Evolutionary conservation across 2,888 invertebrate genomes (phyloP).

Genomic region (Amblyjoppa proteus): DNA sequence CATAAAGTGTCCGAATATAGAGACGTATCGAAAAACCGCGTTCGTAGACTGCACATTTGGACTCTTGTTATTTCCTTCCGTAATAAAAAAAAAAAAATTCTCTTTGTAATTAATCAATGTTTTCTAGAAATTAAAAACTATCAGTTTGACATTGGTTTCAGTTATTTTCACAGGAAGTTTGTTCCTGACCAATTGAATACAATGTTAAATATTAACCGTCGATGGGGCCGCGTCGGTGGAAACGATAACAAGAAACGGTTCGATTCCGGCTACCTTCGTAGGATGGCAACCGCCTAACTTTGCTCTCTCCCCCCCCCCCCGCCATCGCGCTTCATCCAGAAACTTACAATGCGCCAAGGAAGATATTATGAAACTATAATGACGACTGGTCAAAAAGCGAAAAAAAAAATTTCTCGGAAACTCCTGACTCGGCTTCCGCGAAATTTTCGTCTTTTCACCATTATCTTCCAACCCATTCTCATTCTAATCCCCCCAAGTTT

Average conservation of each 20-base stretch:
- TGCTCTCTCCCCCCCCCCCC: not conserved
- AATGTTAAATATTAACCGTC: constrained; percentile 2
- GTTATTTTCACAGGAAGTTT: too few relatives aligned
- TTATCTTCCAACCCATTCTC: constrained; percentile 22
- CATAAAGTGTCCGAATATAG: too few relatives aligned
- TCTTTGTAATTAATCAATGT: not conserved
- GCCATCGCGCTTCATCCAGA: not conserved
- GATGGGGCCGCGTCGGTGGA: constrained; percentile 26
- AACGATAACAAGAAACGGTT: constrained; percentile 52
- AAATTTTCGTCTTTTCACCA: constrained; percentile 20
- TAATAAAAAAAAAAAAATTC: not conserved
- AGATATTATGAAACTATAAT: constrained; percentile 35
- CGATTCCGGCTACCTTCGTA: constrained; percentile 20
- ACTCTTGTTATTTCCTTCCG: too few relatives aligned
- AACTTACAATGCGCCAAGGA: constrained; percentile 30
- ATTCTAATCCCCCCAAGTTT: constrained; percentile 32
- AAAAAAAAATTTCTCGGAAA: constrained; percentile 18
- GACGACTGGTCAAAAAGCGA: constrained; percentile 20
- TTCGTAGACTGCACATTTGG: too few relatives aligned
- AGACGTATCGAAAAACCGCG: too few relatives aligned
- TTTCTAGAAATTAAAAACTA: too few relatives aligned
- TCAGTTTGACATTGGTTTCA: too few relatives aligned
- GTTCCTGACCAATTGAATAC: not conserved
- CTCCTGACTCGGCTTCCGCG: constrained; percentile 8
- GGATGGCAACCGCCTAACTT: not conserved